Percentiles rank a stretch among this genome's conserved stretches.
Evolutionary conservation across 2,113 vertebrate species (phyloP).

Genomic region (Orientallactaga bullata): DNA sequence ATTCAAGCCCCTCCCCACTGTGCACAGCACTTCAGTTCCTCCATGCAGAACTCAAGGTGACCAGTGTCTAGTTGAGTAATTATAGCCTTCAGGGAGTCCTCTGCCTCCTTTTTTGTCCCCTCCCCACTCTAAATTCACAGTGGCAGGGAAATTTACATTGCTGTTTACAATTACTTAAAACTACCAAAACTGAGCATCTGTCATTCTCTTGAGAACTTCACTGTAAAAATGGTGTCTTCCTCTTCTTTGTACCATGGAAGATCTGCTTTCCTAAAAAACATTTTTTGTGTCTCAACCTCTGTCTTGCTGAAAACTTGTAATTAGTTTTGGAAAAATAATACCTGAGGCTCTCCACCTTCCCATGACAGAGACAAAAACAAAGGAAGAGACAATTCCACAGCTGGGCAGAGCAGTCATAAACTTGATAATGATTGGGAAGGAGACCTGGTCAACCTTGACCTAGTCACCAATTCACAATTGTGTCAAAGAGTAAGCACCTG

Average conservation of each 20-base stretch:
- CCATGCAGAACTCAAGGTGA: accelerated
- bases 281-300: accelerated
- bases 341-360: accelerated
- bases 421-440: neutral
- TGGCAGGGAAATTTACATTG: accelerated
- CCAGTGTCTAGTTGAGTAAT: too few species aligned
- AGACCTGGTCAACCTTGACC: neutral
- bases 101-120: too few species aligned
- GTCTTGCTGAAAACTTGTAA: neutral
- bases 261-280: too few species aligned
- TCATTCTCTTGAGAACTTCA: neutral
- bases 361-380: accelerated
- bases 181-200: neutral
- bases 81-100: accelerated
- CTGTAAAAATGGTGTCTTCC: too few species aligned
- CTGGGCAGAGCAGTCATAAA: accelerated
- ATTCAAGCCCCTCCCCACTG: neutral
- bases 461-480: neutral
- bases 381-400: neutral
- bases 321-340: neutral
- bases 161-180: neutral
- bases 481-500: too few species aligned
- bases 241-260: neutral
- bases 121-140: neutral
- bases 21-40: neutral